Conservation (phyloP, 2,888 invertebrate species). For the Drosophila eohydei region DNA sequence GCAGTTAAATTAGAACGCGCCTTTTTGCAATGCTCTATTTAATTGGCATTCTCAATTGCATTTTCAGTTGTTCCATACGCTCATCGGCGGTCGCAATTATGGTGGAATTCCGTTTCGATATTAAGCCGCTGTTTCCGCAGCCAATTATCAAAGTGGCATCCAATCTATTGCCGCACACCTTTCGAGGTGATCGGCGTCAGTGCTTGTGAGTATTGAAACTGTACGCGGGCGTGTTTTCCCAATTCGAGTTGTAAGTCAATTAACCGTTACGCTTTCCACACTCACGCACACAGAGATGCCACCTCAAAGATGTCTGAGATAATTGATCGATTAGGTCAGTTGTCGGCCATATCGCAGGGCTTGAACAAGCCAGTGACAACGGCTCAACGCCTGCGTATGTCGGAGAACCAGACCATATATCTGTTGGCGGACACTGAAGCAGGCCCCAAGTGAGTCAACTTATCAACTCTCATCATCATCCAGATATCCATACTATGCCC, state of each 20-base stretch:
- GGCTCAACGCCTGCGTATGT: slow-evolving; percentile 88
- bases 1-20: slow-evolving; percentile 52
- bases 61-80: slow-evolving; percentile 43
- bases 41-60: slow-evolving; percentile 57
- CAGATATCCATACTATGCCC: neutral
- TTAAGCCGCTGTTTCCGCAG: slow-evolving; percentile 86
- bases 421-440: slow-evolving; percentile 83
- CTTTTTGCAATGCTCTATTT: slow-evolving; percentile 73
- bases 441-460: slow-evolving; percentile 86
- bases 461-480: neutral
- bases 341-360: slow-evolving; percentile 91
- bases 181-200: slow-evolving; percentile 86
- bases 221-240: slow-evolving; percentile 52
- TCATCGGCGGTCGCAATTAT: slow-evolving; percentile 61
- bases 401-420: slow-evolving; percentile 85
- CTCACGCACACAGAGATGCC: slow-evolving; percentile 86
- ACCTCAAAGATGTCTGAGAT: slow-evolving; percentile 87
- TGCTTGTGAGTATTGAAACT: slow-evolving; percentile 85
- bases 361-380: slow-evolving; percentile 90
- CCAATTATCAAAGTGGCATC: slow-evolving; percentile 86
- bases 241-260: slow-evolving; percentile 30
- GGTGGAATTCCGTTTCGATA: slow-evolving; percentile 87
- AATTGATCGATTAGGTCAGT: slow-evolving; percentile 89
- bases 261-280: slow-evolving; percentile 68
- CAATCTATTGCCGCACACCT: slow-evolving; percentile 86